Evolutionary conservation across 2,888 invertebrate species (phyloP).

Genomic region (Chrysodeixis includens): DNA sequence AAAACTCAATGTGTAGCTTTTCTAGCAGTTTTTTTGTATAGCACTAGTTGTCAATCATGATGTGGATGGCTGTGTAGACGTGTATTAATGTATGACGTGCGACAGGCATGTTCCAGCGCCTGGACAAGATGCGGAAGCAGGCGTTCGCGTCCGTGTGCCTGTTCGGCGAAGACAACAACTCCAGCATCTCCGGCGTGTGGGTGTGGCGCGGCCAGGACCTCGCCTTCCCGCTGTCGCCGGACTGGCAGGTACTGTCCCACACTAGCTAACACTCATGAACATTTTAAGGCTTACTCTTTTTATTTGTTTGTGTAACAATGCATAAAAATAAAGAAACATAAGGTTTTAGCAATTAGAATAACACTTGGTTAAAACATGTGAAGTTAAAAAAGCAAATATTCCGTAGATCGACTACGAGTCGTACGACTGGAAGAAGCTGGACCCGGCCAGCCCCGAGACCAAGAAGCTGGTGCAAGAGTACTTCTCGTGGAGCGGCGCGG

Average conservation of each 20-base stretch:
- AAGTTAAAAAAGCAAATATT: not conserved
- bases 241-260: slow-evolving; percentile 96
- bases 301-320: too few relatives aligned
- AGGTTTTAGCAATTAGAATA: not conserved
- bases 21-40: too few relatives aligned
- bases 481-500: slow-evolving; percentile 96
- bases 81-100: too few relatives aligned
- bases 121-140: slow-evolving; percentile 99
- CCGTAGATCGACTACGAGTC: slow-evolving; percentile 96
- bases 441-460: slow-evolving; percentile 93
- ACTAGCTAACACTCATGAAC: too few relatives aligned
- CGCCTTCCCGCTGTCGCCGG: slow-evolving; percentile 96
- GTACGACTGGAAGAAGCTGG: slow-evolving; percentile 98
- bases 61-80: not conserved
- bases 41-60: not conserved
- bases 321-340: too few relatives aligned
- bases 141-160: slow-evolving; percentile 98
- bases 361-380: not conserved
- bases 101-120: slow-evolving; percentile 98
- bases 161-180: slow-evolving; percentile 97
- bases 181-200: slow-evolving; percentile 98
- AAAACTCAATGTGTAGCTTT: too few relatives aligned
- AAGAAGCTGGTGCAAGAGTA: slow-evolving; percentile 96
- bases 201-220: slow-evolving; percentile 99
- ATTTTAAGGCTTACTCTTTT: too few relatives aligned